Base-by-base conservation (phyloP, 2,113 vertebrate genomes). In the Sinocyclocheilus anshuiensis region DNA sequence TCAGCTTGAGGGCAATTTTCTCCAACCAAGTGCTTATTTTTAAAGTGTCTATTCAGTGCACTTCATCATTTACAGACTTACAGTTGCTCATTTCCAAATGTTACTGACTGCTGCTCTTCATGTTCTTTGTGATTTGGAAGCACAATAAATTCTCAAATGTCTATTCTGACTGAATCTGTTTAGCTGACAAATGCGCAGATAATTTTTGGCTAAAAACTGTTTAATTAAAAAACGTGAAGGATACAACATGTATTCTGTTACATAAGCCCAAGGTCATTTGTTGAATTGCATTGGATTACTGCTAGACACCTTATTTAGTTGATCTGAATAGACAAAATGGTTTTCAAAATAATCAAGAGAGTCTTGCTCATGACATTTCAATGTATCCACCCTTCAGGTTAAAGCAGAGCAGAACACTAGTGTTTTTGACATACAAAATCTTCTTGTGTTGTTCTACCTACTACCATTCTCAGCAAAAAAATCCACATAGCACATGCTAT, bases 401-500 rank as follows among this genome's bases (percentile, higher is more conserved):
- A 80, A 63, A 5, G 3, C 36, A 11, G 22, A n/a, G 55, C 0
- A 36, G 26, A 16, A 33, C 8, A 81, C 6, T n/a, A 5, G 48
- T 15, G 11, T 57, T 83, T 42, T 36, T 59, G 67, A 59, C 67
- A 74, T n/a, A n/a, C 48, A 36, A 24, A 83, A 83, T 11, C 48
- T 9, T 11, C 9, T 50, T 55, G 48, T 29, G 7, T 57, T 72
- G 42, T 53, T 29, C 45, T 71, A 50, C 24, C 16, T 13, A 71
- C 39, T 13, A 29, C 18, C 45, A 57, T 33, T 55, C 67, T 83
- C 67, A 26, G 26, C 29, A n/a, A 57, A 22, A 33, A 72, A 74
- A 74, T 72, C 26, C 45, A 74, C 50, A 57, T 74, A 59, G 42
- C 45, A 83, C 67, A 83, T 18, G 22, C 67, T 74, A 48, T 42